Conservation (phyloP, 2,113 vertebrate genomes). For the Dicentrarchus labrax region DNA sequence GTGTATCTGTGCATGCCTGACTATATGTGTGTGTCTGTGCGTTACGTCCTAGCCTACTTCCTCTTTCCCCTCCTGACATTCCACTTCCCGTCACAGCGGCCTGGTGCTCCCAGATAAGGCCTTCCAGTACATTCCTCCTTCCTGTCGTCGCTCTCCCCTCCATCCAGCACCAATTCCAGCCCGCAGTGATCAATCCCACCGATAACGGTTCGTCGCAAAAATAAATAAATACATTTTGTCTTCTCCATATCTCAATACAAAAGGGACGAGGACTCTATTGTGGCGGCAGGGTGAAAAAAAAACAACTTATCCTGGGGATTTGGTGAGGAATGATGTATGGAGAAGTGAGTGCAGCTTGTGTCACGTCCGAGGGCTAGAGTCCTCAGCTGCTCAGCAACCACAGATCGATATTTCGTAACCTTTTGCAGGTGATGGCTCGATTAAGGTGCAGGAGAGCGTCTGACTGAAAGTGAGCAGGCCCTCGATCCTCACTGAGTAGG, state of each 20-base stretch:
- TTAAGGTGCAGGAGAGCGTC: not conserved
- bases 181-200: slow-evolving; percentile 67
- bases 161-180: slow-evolving; percentile 69
- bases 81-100: slow-evolving; percentile 80
- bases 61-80: slow-evolving; percentile 81
- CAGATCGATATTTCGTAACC: slow-evolving; percentile 36
- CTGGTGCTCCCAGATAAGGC: slow-evolving; percentile 86
- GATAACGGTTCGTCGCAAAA: slow-evolving; percentile 70
- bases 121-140: slow-evolving; percentile 74
- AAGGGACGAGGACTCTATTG: not conserved
- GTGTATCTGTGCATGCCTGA: slow-evolving; percentile 33
- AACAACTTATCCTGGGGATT: not conserved
- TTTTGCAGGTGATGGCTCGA: slow-evolving; percentile 20
- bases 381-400: slow-evolving; percentile 20
- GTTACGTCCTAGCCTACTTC: slow-evolving; percentile 69
- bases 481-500: not conserved
- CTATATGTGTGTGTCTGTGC: slow-evolving; percentile 47
- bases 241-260: slow-evolving; percentile 37
- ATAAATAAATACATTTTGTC: slow-evolving; percentile 73
- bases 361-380: not conserved
- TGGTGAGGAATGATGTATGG: not conserved
- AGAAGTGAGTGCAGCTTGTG: not conserved
- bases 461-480: not conserved
- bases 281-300: not conserved
- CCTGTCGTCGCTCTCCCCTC: slow-evolving; percentile 65